Evolutionary conservation across 2,797 vertebrate genomes (phyloP), one percentile per base, ranked within the genome.

Genomic region (Buphagus erythrorhynchus): DNA sequence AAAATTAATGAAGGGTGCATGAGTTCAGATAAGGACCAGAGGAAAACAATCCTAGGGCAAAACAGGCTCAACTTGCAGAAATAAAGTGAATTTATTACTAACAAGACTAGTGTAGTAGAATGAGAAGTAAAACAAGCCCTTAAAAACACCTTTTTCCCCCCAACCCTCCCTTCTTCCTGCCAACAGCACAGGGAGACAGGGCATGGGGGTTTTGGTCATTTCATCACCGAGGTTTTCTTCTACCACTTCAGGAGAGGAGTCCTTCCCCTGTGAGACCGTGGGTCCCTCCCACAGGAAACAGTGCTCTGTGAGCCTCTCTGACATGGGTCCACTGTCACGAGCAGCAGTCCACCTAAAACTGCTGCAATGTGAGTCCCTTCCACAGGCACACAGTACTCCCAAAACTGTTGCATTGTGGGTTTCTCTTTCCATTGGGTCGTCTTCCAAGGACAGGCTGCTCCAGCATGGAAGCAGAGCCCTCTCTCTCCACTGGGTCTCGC

Each of bases 181-280:
- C 6, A 8, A 21, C 21, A 35, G 8, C 2, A 2, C 38, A 59
- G 54, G 20, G 54, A 49, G 16, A 25, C 16, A 35, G 8, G 7
- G 4, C 1, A 1, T 9, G 5, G 9, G 10, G 5, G 4, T 35
- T 59, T n/a, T 43, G 31, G 36, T 51, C 25, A 59, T 31, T 51
- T 59, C 2, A 2, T 35, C 10, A 42, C 15, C 0, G 1, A 42
- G 10, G 5, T 31, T 69, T 80, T 80, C 25, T 35, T 35, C 17
- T 11, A 5, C 20, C 25, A 10, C 10, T 49, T 13, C 8, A 20
- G 36, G 2, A 42, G 20, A 58, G 3, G 4, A 49, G 3, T 40
- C 19, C 2, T 49, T 35, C 25, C 10, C 20, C 13, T 59, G 19
- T 5, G 3, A 5, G 10, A 22, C 12, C 0, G 0, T 40, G 16